A percentile compares a stretch with the other conserved stretches of the same genome.
Evolutionary conservation across 2,888 invertebrate genomes (phyloP).

Genomic region (Synergus japonicus): DNA sequence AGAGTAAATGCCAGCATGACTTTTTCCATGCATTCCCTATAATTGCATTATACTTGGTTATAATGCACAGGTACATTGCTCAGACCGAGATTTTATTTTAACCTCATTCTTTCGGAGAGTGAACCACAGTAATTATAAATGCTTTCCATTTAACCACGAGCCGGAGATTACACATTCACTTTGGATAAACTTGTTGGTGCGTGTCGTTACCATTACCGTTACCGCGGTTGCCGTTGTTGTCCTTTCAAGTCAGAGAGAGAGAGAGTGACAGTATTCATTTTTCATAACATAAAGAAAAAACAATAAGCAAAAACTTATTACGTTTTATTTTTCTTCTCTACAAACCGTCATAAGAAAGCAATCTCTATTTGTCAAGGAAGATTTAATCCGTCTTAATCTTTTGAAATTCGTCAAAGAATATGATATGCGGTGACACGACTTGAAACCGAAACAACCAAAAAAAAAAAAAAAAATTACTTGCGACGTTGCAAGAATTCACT

Average conservation of each 20-base stretch:
- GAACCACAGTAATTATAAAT: constrained; percentile 45
- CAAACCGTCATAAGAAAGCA: background rate
- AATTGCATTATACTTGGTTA: constrained; percentile 51
- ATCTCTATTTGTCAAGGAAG: background rate
- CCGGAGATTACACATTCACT: background rate
- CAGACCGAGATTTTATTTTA: constrained; percentile 30
- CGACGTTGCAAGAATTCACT: background rate
- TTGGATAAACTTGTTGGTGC: background rate
- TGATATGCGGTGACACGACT: background rate
- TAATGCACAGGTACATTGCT: constrained; percentile 38
- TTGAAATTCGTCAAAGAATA: background rate
- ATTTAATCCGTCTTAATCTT: background rate
- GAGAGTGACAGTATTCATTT: background rate
- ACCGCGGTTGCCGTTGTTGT: background rate
- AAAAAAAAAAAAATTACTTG: background rate
- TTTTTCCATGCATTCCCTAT: constrained; percentile 26
- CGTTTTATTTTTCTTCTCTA: background rate
- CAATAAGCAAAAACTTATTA: background rate
- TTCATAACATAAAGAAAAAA: background rate
- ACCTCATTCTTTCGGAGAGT: constrained; percentile 29
- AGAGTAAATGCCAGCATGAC: background rate
- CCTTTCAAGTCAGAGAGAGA: background rate
- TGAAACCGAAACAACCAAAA: background rate
- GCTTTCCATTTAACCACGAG: constrained; percentile 17
- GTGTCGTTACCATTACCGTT: background rate